Evolutionary conservation across 2,888 invertebrate genomes (phyloP).

Genomic region (Andricus quercusramuli): DNA sequence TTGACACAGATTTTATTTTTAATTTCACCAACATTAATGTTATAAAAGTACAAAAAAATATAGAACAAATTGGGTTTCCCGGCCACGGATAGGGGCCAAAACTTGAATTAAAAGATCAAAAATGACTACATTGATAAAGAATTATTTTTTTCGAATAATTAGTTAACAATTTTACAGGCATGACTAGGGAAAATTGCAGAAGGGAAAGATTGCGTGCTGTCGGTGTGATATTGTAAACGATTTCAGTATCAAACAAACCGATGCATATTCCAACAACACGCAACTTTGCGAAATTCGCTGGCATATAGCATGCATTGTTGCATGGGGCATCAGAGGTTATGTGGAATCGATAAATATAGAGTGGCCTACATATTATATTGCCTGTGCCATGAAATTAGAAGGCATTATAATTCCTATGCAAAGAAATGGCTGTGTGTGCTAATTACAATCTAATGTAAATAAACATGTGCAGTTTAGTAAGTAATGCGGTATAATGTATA

Average conservation of each 20-base stretch:
- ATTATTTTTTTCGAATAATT: too few relatives aligned
- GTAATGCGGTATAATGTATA: not conserved
- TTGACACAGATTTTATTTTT: too few relatives aligned
- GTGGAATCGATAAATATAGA: not conserved
- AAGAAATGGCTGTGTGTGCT: not conserved
- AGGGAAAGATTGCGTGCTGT: not conserved
- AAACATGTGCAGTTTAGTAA: not conserved
- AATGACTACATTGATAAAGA: too few relatives aligned
- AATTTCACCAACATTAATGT: too few relatives aligned
- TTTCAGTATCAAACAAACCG: not conserved
- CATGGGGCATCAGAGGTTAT: constrained; percentile 1
- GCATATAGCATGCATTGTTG: not conserved
- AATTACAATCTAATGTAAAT: constrained; percentile 7
- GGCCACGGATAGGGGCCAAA: too few relatives aligned
- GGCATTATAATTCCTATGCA: not conserved
- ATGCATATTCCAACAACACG: not conserved
- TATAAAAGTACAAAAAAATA: too few relatives aligned
- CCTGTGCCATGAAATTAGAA: not conserved
- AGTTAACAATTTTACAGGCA: too few relatives aligned
- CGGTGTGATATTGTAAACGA: not conserved
- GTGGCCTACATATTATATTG: not conserved
- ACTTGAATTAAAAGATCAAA: too few relatives aligned
- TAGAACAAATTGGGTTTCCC: too few relatives aligned
- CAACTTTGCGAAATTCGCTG: not conserved
- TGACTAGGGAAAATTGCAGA: not conserved